These are phyloP conservation scores for Thermophis baileyi DNA, from an alignment of 2,113 vertebrate genomes.

Conservation along the genomic window DNA sequence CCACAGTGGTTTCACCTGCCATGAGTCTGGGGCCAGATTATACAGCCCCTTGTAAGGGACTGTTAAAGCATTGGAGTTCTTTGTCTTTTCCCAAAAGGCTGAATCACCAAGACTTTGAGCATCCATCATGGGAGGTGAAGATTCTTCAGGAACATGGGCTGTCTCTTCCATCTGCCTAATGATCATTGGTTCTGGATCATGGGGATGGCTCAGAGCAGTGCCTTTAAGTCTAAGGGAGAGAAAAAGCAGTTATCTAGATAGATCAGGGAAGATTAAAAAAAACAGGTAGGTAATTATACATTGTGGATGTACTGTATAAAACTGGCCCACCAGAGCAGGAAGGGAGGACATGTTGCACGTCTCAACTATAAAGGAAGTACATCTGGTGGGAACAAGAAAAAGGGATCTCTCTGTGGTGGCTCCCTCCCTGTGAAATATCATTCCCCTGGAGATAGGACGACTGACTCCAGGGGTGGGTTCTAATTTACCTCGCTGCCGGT, in stretches of 20 bases:
- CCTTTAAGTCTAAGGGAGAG: neutral
- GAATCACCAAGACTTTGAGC: neutral
- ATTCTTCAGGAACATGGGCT: neutral
- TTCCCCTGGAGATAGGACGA: neutral
- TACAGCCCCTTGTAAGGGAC: neutral
- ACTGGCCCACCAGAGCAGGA: neutral
- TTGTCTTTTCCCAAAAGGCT: neutral
- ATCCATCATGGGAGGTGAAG: neutral
- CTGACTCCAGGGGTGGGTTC: too few species aligned
- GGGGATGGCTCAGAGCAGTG: neutral
- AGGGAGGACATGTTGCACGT: neutral
- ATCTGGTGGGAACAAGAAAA: neutral
- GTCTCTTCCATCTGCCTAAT: neutral
- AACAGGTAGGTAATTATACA: neutral
- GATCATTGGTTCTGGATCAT: neutral
- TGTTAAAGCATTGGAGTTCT: neutral
- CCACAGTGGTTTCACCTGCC: conserved; percentile 9
- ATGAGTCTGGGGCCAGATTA: neutral
- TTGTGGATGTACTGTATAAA: neutral
- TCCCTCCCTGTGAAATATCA: neutral
- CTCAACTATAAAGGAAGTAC: neutral
- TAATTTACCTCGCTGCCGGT: too few species aligned
- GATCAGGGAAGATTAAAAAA: neutral
- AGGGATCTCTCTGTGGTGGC: neutral
- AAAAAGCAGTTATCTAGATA: neutral